Evolutionary conservation across 2,888 invertebrate species (phyloP).

Genomic region (Sarcophaga rosellei): DNA sequence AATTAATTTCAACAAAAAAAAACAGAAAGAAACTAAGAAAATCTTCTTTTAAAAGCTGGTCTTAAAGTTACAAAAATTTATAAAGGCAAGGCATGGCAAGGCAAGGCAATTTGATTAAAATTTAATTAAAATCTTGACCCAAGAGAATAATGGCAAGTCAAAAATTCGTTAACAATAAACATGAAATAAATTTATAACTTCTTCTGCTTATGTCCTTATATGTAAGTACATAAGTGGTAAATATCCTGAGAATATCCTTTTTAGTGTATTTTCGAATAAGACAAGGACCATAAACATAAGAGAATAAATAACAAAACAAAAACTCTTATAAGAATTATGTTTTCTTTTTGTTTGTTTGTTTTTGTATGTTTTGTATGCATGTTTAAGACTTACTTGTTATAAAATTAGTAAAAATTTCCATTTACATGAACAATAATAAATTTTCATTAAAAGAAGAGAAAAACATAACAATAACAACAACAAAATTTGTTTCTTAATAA

Average conservation of each 20-base stretch:
- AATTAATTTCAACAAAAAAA: no score
- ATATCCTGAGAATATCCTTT: slow-evolving; percentile 2
- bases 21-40: no score
- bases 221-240: background rate
- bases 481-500: background rate
- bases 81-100: no score
- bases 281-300: background rate
- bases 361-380: slow-evolving; percentile 13
- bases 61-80: no score
- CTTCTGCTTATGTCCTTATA: background rate
- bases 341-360: background rate
- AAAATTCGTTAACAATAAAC: slow-evolving; percentile 29
- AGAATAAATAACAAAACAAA: slow-evolving; percentile 14
- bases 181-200: slow-evolving; percentile 11
- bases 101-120: slow-evolving; percentile 37
- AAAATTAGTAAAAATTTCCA: slow-evolving; percentile 43
- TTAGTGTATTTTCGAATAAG: slow-evolving; percentile 6
- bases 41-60: no score
- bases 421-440: slow-evolving; percentile 50
- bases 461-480: background rate
- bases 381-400: slow-evolving; percentile 29
- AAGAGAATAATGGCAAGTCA: slow-evolving; percentile 47
- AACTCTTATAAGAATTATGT: slow-evolving; percentile 12
- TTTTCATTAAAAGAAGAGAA: slow-evolving; percentile 25
- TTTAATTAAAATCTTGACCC: slow-evolving; percentile 66